A percentile compares a stretch with the other conserved stretches of the same genome.
These are phyloP conservation scores for Spea hammondii DNA, from an alignment of 2,797 vertebrate genomes.

Conservation along the genomic window DNA sequence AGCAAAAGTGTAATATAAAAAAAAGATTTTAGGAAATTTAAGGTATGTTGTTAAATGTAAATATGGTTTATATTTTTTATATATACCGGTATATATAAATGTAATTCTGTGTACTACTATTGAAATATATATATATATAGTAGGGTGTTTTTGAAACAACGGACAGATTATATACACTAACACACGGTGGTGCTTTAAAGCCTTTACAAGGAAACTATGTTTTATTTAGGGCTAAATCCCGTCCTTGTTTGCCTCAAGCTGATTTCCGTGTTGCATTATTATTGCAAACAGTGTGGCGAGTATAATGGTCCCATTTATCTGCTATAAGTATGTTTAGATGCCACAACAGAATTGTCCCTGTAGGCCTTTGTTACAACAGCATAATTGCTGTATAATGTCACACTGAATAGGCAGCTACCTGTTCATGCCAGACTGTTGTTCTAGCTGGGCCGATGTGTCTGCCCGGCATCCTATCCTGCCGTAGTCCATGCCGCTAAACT, in stretches of 20 bases:
- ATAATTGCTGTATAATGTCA: not conserved
- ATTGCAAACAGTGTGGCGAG: not conserved
- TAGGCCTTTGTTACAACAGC: not conserved
- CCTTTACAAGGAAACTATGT: not conserved
- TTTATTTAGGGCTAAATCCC: not conserved
- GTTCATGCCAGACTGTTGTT: not conserved
- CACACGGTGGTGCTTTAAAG: not conserved
- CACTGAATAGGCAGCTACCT: not conserved
- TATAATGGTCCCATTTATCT: constrained; percentile 7
- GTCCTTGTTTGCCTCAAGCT: not conserved
- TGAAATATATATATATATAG: too few relatives aligned
- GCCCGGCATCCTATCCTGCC: not conserved
- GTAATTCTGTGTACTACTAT: too few relatives aligned
- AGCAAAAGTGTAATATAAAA: not conserved
- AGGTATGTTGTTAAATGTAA: too few relatives aligned
- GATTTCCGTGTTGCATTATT: not conserved
- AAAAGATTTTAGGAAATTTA: too few relatives aligned
- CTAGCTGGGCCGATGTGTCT: not conserved
- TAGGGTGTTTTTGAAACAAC: too few relatives aligned
- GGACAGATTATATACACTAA: too few relatives aligned
- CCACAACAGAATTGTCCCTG: constrained; percentile 6
- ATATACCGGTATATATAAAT: too few relatives aligned
- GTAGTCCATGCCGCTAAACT: not conserved
- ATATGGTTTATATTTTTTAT: too few relatives aligned
- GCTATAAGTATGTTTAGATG: constrained; percentile 3